Base-by-base conservation (phyloP, 35 echinoderm and acorn worm genomes). In the Amphiura filiformis region DNA sequence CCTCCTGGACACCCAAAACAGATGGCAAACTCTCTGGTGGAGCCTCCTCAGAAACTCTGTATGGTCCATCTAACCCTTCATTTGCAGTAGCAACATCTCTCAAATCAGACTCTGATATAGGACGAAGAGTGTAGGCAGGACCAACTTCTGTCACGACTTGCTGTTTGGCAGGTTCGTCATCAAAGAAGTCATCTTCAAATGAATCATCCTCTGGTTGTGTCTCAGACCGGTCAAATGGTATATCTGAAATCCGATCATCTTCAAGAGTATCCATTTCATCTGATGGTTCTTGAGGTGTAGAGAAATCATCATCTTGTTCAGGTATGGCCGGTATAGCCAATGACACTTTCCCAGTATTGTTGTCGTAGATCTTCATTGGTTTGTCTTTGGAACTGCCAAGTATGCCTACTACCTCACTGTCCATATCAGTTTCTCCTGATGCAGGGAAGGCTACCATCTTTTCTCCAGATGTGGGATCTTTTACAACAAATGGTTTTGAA, bases 121-220 rank as follows among this genome's bases (percentile, higher is more conserved):
- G 93, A 15, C 82, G 82, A n/a, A 95, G 81, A 9, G 88, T 81
- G 81, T 61, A 95, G 33, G 89, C 93, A 40, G 89, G 93, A 17
- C 93, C 93, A 57, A 88, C 35, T 13, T 91, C 85, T 82, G 93
- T 95, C 36, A 94, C 57, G 39, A 91, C 41, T 61, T 91, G 89
- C 37, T 85, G 17, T 31, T 78, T 64, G 34, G 49, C 39, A 31
- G 83, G 52, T 65, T 64, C 44, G 20, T 65, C 35, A 56, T 85
- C 52, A 32, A 37, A 1, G 22, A n/a, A 32, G 22, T 23, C 39
- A 37, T 65, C 56, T 22, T 23, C 61, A 70, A 70, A 70, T 11
- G 61, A 70, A 30, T 70, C 9, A 26, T 70, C 61, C 28, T 70
- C 61, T 70, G 61, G 61, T 23, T 70, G 17, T 32, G 38, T 36